These are phyloP conservation scores for Icerya purchasi DNA, from an alignment of 2,888 invertebrate species.

Conservation along the genomic window DNA sequence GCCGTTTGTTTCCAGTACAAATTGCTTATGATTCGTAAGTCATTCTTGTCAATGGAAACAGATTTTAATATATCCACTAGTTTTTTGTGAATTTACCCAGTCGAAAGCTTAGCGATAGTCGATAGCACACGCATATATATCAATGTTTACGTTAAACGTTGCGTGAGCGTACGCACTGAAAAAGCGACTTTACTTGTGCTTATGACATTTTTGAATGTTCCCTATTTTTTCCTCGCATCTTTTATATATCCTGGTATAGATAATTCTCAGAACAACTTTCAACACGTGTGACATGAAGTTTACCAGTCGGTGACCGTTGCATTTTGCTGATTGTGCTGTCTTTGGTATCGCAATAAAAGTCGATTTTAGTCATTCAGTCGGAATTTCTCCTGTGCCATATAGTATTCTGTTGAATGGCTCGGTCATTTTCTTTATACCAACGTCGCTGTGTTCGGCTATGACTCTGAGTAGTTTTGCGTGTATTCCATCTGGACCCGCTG, in stretches of 20 bases:
- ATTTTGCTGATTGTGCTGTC: background rate
- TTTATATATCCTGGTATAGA: too few relatives aligned
- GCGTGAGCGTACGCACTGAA: too few relatives aligned
- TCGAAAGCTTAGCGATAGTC: too few relatives aligned
- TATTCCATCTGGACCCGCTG: background rate
- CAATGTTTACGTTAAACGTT: too few relatives aligned
- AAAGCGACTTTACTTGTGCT: too few relatives aligned
- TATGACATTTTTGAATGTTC: too few relatives aligned
- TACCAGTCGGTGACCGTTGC: background rate
- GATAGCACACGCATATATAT: too few relatives aligned
- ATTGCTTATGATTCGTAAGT: background rate
- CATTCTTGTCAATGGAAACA: background rate
- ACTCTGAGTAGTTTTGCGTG: too few relatives aligned
- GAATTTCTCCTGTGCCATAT: background rate
- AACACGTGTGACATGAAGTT: background rate
- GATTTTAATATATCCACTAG: too few relatives aligned
- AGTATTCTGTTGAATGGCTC: background rate
- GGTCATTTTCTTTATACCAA: background rate
- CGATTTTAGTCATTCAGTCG: background rate
- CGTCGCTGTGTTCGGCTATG: background rate
- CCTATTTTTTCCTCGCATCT: too few relatives aligned
- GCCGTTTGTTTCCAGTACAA: background rate
- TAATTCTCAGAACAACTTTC: background rate
- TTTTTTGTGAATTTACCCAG: too few relatives aligned
- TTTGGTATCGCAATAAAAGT: background rate